Evolutionary conservation across 2,113 vertebrate species (phyloP).

Genomic region (Rattus rattus): DNA sequence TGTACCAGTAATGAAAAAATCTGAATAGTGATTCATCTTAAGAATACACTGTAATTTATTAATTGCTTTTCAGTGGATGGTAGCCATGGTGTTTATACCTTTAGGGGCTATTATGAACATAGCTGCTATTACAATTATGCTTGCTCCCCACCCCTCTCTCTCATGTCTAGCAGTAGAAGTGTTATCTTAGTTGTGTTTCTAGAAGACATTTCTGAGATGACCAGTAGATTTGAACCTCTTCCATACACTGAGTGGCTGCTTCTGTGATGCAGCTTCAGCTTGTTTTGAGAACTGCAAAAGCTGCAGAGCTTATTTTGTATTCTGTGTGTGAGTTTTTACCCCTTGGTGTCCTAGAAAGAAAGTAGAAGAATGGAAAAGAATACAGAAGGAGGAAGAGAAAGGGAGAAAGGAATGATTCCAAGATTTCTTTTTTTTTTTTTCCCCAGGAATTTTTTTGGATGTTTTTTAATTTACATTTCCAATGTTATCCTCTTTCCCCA

Average conservation of each 20-base stretch:
- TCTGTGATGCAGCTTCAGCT: background rate
- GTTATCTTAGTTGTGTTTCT: background rate
- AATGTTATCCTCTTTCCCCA: too few relatives aligned
- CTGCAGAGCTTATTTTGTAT: background rate
- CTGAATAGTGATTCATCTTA: background rate
- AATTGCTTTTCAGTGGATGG: background rate
- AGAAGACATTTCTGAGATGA: background rate
- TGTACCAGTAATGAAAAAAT: background rate
- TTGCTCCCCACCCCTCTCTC: background rate
- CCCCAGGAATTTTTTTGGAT: too few relatives aligned
- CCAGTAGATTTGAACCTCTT: background rate
- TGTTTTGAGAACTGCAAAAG: background rate
- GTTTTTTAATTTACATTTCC: too few relatives aligned
- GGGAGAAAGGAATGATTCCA: background rate
- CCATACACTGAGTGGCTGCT: background rate
- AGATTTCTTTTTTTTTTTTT: background rate
- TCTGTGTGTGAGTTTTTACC: background rate
- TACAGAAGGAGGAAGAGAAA: background rate
- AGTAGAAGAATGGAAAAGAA: background rate
- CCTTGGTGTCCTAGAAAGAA: background rate
- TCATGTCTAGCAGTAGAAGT: background rate
- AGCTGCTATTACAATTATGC: background rate
- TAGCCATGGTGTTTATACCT: background rate
- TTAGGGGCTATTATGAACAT: background rate
- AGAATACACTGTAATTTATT: background rate